Base-by-base conservation (phyloP, 2,888 invertebrate genomes). In the Acleris emargana region DNA sequence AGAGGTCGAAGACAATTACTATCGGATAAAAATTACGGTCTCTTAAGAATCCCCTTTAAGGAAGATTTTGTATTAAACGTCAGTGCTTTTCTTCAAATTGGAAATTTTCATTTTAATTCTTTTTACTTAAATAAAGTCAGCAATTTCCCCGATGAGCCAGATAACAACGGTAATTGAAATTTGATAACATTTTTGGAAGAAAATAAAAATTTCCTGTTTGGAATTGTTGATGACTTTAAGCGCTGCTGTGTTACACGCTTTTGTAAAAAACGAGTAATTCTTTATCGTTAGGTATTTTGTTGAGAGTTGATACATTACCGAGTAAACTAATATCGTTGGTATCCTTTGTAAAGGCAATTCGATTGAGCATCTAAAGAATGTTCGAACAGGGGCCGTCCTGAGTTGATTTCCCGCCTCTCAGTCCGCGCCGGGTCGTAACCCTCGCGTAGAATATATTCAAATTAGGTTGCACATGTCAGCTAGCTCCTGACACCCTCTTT, bases 1-100 rank as follows among this genome's bases (percentile, higher is more conserved):
- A 60, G 60, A 51, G 60, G 60, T 57, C 66, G 60, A 52, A 60
- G 43, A 22, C 55, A 61, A 52, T 60, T 61, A 57, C 60, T 52
- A 25, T 52, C 17, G 22, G 57, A 61, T 66, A 61, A 51, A 52
- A 66, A 66, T 61, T 52, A 61, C 61, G 32, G 47, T 38, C 51
- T 49, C 50, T 54, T 59, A 49, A 59, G 52, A 58, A 22, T 53
- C 38, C 28, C 25, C n/a, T 54, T 52, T 62, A 42, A n/a, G 45
- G 22, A 47, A 42, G 38, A 38, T 55, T 53, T 22, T 22, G n/a
- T 28, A 53, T 45, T 45, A n/a, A 38, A 43, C 45, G 32, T 20
- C 18, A 38, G 55, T 62, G 50, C 50, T 25, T 50, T 50, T 50
- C 18, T 32, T 47, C 49, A 55, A 50, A 62, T 50, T 55, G 42